Conservation (phyloP, 2,888 invertebrate genomes). For the Acanthosepion esculentum region DNA sequence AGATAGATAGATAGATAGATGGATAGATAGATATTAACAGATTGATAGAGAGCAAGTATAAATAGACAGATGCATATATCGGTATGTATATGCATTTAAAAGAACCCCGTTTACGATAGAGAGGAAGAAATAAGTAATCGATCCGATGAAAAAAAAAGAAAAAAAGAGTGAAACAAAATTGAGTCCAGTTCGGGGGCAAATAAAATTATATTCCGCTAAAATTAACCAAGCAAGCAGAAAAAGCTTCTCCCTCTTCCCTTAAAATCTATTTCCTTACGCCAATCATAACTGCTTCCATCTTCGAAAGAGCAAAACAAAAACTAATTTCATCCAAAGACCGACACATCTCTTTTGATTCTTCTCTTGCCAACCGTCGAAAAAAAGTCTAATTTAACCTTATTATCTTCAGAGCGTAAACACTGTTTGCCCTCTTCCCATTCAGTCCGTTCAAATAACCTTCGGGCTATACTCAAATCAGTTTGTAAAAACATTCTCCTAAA, state of each 20-base stretch:
- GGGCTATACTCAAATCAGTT: background rate
- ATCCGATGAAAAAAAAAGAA: no score
- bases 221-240: background rate
- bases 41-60: background rate
- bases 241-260: background rate
- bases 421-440: background rate
- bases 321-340: background rate
- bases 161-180: no score
- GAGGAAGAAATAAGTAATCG: no score
- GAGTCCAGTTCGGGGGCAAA: no score
- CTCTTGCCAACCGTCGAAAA: background rate
- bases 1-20: no score
- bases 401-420: background rate
- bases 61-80: background rate
- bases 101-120: no score
- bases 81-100: no score
- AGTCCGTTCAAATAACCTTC: background rate
- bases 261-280: background rate
- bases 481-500: background rate
- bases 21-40: background rate
- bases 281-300: background rate
- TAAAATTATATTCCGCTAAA: background rate
- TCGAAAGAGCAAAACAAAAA: background rate
- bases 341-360: background rate
- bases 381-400: background rate